These are phyloP conservation scores for Thrips palmi DNA, from an alignment of 1,140 invertebrate species.

Conservation along the genomic window DNA sequence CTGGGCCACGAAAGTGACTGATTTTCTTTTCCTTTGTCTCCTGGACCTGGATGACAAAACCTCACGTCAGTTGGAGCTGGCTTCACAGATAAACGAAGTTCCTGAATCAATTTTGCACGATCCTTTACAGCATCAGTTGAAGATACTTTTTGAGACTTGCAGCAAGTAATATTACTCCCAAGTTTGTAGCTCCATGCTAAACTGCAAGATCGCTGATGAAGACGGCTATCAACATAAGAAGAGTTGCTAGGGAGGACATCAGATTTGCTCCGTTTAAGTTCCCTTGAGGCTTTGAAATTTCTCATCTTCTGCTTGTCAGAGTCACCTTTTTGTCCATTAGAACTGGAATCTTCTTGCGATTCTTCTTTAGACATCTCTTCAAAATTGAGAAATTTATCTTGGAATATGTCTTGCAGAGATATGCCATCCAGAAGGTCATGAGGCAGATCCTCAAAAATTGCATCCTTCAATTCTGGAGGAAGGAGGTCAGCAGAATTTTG, in stretches of 20 bases:
- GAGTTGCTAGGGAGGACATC: slow-evolving; percentile 34
- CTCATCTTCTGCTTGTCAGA: neutral
- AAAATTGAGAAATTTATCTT: slow-evolving; percentile 39
- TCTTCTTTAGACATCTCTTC: slow-evolving; percentile 27
- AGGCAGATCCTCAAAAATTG: slow-evolving; percentile 63
- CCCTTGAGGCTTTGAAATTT: slow-evolving; percentile 20
- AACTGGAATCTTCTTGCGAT: neutral
- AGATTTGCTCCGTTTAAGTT: slow-evolving; percentile 40
- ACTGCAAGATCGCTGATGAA: slow-evolving; percentile 43
- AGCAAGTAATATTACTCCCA: slow-evolving; percentile 23
- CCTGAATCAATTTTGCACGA: neutral
- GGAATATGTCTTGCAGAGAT: slow-evolving; percentile 45
- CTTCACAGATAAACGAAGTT: neutral
- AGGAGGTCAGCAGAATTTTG: slow-evolving; percentile 55
- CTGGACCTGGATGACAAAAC: slow-evolving; percentile 7
- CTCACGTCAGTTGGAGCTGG: neutral
- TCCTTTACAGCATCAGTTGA: neutral
- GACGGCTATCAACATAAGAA: slow-evolving; percentile 19
- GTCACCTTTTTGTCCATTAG: slow-evolving; percentile 1
- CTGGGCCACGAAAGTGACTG: slow-evolving; percentile 25
- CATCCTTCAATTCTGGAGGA: slow-evolving; percentile 62
- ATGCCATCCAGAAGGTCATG: slow-evolving; percentile 62
- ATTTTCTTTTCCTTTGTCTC: slow-evolving; percentile 24
- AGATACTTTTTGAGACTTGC: neutral
- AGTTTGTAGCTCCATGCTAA: slow-evolving; percentile 46